phyloP scores from a whole-genome alignment of 2,113 vertebrate species.

The Mugil cephalus region DNA sequence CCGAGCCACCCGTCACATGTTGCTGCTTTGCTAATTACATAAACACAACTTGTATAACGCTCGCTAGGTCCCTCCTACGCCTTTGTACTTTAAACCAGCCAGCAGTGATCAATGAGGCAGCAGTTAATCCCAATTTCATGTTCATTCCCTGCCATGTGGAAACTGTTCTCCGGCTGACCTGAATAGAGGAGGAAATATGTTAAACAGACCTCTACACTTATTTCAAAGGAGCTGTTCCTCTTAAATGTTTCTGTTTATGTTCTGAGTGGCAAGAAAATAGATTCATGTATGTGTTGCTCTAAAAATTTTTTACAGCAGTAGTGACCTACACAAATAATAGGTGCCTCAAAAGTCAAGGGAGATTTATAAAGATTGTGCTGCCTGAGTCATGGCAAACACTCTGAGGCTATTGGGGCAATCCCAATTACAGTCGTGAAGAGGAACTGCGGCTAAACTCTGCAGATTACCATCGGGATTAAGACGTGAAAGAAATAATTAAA shows the following conservation, averaged over 20 bases:
- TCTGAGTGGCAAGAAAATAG: neutral
- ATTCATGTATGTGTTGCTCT: too few relatives aligned
- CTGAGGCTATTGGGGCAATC: slow-evolving; percentile 6
- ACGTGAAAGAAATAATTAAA: too few relatives aligned
- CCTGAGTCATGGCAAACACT: neutral
- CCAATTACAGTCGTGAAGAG: slow-evolving; percentile 1
- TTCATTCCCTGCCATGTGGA: neutral
- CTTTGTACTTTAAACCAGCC: neutral
- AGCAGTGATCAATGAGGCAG: neutral
- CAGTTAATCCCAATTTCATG: neutral
- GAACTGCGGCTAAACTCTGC: neutral
- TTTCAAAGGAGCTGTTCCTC: too few relatives aligned
- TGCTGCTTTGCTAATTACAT: slow-evolving; percentile 20
- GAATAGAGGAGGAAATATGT: too few relatives aligned
- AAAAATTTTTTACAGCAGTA: too few relatives aligned
- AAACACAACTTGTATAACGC: neutral
- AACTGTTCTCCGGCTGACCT: neutral
- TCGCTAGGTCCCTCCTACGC: neutral
- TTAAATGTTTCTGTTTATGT: too few relatives aligned
- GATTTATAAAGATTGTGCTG: too few relatives aligned
- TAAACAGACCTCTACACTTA: too few relatives aligned
- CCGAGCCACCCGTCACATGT: slow-evolving; percentile 45
- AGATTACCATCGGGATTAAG: slow-evolving; percentile 30
- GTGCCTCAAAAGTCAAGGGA: too few relatives aligned
- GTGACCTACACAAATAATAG: too few relatives aligned